Conservation (phyloP, 2,888 invertebrate species). For the Phaonia tiefii region DNA sequence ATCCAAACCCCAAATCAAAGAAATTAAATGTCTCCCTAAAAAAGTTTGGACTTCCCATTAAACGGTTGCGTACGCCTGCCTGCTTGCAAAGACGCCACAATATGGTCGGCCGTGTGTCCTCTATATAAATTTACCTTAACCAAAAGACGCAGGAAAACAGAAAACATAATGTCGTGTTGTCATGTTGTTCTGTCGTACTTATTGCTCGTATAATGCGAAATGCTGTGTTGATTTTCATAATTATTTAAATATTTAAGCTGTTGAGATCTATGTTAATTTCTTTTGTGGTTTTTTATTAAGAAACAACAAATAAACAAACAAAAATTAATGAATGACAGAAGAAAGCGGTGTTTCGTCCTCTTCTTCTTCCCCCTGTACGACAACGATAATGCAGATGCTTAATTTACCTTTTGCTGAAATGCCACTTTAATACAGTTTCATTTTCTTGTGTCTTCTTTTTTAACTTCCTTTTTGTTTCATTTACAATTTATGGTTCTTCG, state of each 20-base stretch:
- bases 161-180: neutral
- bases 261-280: conserved; percentile 19
- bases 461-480: neutral
- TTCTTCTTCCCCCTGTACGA: too few species aligned
- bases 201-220: neutral
- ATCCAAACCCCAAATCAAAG: too few species aligned
- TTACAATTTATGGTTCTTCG: neutral
- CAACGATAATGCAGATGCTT: too few species aligned
- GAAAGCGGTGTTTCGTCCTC: too few species aligned
- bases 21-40: too few species aligned
- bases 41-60: too few species aligned
- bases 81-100: neutral
- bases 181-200: neutral
- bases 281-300: neutral
- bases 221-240: conserved; percentile 9
- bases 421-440: conserved; percentile 24
- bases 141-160: neutral
- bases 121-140: conserved; percentile 1
- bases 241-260: conserved; percentile 20
- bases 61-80: conserved; percentile 18
- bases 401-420: neutral
- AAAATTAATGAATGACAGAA: neutral
- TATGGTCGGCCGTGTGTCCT: neutral
- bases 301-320: neutral
- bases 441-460: neutral